Base-by-base conservation (phyloP, 2,888 invertebrate species). In the Tinea trinotella region DNA sequence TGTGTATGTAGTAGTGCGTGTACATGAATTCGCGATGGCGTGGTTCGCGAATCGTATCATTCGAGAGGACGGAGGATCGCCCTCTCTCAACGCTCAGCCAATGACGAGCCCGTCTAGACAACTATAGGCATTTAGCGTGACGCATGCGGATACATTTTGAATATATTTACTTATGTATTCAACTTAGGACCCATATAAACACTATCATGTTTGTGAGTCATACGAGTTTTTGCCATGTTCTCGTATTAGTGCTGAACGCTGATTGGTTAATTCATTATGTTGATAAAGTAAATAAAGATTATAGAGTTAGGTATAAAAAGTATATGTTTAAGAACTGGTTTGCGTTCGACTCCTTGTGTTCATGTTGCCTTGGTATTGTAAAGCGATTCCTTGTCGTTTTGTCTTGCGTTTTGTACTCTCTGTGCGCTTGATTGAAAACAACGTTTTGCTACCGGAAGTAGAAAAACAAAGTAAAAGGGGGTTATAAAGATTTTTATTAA, bases 11-110 rank as follows among this genome's bases (percentile, higher is more conserved):
- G 56, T 56, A 50, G 35, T 44, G 55, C 68, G 63, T 59, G 54
- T 57, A 57, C 22, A n/a, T 30, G 30, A 60, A 74, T 77, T 78
- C 74, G 76, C 74, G 64, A 70, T 59, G 40, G 54, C 34, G 9
- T 59, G 62, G 60, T 64, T 57, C 59, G 62, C 62, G 66, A 66
- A 62, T 82, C 76, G 72, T 62, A 76, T 79, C 74, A 80, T 67
- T 63, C 72, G 81, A 84, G 84, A 84, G 83, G 75, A 76, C 67
- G 78, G 83, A 84, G 84, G 82, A 81, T 81, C 78, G 81, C 81
- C 84, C 84, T 84, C 82, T 75, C 74, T 69, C 65, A 64, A 63
- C 64, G 65, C 60, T 20, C 65, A 64, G 68, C 84, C 84, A 85
- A 84, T 84, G 60, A 67, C 53, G 67, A 70, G 66, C 61, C 68